A percentile compares a stretch with the other conserved stretches of the same genome.
phyloP scores from a whole-genome alignment of 2,797 vertebrate genomes.

The Lepilemur septentrionalis region DNA sequence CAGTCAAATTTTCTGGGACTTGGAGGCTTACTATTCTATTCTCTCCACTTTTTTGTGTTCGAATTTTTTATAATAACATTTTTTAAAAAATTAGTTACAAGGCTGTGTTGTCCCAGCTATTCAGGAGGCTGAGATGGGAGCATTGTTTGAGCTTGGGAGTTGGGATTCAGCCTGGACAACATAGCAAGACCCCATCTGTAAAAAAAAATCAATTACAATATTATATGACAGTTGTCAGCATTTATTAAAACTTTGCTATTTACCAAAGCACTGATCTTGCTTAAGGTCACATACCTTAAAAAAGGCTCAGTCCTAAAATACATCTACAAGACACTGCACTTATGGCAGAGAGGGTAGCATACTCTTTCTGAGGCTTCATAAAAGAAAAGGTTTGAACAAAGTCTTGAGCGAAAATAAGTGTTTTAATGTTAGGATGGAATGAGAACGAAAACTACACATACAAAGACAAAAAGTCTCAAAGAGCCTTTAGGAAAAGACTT shows the following conservation, averaged over 20 bases:
- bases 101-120: not conserved
- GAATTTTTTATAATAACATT: not conserved
- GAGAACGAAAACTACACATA: not conserved
- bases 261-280: not conserved
- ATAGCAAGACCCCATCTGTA: not conserved
- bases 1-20: not conserved
- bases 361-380: not conserved
- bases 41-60: not conserved
- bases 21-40: not conserved
- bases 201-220: not conserved
- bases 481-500: not conserved
- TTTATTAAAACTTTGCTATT: not conserved
- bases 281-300: not conserved
- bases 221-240: not conserved
- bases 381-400: not conserved
- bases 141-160: not conserved
- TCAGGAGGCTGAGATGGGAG: not conserved
- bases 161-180: not conserved
- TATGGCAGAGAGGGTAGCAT: not conserved
- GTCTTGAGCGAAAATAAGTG: not conserved
- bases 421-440: not conserved
- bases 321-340: not conserved
- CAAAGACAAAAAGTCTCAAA: not conserved
- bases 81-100: not conserved
- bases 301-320: not conserved